Evolutionary conservation across 1,140 invertebrate genomes (phyloP).

Genomic region (Leucophenga varia): DNA sequence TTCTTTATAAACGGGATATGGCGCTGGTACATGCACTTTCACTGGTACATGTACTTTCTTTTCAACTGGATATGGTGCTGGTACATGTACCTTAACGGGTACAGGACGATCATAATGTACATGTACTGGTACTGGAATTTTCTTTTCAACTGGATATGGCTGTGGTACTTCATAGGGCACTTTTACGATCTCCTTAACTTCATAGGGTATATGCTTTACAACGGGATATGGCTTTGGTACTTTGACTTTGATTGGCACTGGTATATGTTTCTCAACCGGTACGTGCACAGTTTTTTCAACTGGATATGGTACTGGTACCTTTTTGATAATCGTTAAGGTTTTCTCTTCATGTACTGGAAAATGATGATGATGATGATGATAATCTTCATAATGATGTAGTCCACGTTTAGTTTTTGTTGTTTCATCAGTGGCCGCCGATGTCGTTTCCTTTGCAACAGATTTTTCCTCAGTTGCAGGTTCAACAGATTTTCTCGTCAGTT

Average conservation of each 20-base stretch:
- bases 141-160: constrained; percentile 69
- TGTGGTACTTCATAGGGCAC: constrained; percentile 64
- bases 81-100: constrained; percentile 69
- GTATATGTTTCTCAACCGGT: constrained; percentile 63
- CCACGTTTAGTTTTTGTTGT: constrained; percentile 70
- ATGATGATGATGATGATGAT: constrained; percentile 48
- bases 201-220: constrained; percentile 64
- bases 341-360: constrained; percentile 62
- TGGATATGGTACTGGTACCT: constrained; percentile 66
- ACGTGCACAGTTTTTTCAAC: constrained; percentile 62
- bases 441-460: constrained; percentile 37
- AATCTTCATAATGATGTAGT: constrained; percentile 60
- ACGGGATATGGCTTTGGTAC: constrained; percentile 65
- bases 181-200: constrained; percentile 66
- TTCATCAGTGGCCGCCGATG: constrained; percentile 53
- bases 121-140: constrained; percentile 61
- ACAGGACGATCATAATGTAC: constrained; percentile 66
- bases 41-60: constrained; percentile 69
- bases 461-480: constrained; percentile 56
- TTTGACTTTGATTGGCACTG: constrained; percentile 62
- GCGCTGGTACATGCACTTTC: constrained; percentile 68
- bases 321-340: constrained; percentile 75
- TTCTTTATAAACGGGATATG: constrained; percentile 73
- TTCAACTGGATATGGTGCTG: constrained; percentile 64
- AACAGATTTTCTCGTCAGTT: constrained; percentile 57